Evolutionary conservation across 2,113 vertebrate genomes (phyloP), one percentile per base, ranked within the genome.

Genomic region (Eudorcas thomsonii): DNA sequence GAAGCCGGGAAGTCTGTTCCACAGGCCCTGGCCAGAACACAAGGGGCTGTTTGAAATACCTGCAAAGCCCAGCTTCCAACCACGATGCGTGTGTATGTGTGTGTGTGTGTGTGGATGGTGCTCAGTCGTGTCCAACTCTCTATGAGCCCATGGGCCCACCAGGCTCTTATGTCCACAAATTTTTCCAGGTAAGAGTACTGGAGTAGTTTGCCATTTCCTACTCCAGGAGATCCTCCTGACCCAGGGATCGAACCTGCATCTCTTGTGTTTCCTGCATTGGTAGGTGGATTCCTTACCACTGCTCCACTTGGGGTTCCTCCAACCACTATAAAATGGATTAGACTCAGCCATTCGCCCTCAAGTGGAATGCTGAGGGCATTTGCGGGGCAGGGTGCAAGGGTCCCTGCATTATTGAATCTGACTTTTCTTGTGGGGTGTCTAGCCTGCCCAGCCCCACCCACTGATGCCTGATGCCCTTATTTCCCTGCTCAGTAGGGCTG

Each of bases 331-430:
- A 83, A 59, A 52, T 13, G 12, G 26, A 39, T 39, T 43, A 85
- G 77, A 15, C 48, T 57, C 36, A 45, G 12, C 14, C 15, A 9
- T 6, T 77, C 4, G 2, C 36, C 86, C 59, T 55, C 82, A n/a
- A 17, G 25, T 0, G 4, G 43, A 64, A 50, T 21, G 21, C n/a
- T 10, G 3, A 4, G 25, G 64, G 28, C 14, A 19, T 85, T 33
- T n/a, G 5, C 10, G 1, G 33, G 21, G 59, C 12, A 8, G 7
- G 6, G 19, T 25, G 5, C 10, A 28, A n/a, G 6, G n/a, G 4
- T 5, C 2, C 7, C 3, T 23, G 39, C 0, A 11, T 7, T 6
- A 25, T 4, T 23, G 17, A 80, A 2, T 13, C 15, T 0, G 6
- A 64, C 21, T 23, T 15, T 36, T 43, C 52, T 26, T 4, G 3